These are phyloP conservation scores for Pterocles orientalis DNA, from an alignment of 2,113 vertebrate genomes.

Conservation along the genomic window DNA sequence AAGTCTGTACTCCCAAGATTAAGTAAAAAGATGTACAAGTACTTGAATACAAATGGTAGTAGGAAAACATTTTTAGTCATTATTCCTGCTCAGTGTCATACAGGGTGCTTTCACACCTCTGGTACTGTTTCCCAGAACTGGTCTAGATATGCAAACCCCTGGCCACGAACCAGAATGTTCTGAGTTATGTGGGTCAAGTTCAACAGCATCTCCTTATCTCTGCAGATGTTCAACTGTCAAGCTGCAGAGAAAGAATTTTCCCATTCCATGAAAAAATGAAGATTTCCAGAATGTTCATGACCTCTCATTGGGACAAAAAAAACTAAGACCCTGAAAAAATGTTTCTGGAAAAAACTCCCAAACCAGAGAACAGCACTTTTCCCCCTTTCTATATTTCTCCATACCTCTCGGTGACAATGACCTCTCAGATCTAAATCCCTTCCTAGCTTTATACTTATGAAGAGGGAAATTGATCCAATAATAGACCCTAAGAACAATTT, in stretches of 20 bases:
- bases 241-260: neutral
- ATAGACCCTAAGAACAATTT: neutral
- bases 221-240: neutral
- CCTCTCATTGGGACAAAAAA: neutral
- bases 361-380: neutral
- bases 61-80: neutral
- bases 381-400: neutral
- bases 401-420: neutral
- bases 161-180: neutral
- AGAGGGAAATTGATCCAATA: neutral
- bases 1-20: neutral
- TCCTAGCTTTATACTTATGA: neutral
- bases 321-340: neutral
- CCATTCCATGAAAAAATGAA: neutral
- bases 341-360: neutral
- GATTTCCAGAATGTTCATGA: neutral
- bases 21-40: neutral
- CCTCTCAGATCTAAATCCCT: neutral
- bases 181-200: neutral
- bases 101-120: neutral
- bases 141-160: neutral
- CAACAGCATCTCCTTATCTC: neutral
- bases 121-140: neutral
- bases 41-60: neutral
- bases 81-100: neutral